Base-by-base conservation (phyloP, 2,113 vertebrate genomes). In the Excalfactoria chinensis region DNA sequence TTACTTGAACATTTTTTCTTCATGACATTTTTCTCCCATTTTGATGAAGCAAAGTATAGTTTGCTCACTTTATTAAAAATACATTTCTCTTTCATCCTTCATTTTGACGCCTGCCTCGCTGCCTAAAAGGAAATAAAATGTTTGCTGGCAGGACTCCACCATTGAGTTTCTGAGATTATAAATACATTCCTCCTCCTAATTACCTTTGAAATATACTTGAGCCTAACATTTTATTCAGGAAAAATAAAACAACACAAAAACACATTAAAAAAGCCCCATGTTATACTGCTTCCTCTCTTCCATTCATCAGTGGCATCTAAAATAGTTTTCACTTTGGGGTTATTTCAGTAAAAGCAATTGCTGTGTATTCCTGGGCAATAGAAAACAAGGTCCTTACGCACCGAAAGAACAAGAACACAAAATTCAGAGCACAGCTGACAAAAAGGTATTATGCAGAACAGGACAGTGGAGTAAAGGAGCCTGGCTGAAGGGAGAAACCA, bases 1-100 rank as follows among this genome's bases (percentile, higher is more conserved):
- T 97, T 96, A 96, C 93, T 91, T 91, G 86, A 40, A 56, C 94
- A 96, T 97, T 97, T 97, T 97, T 97, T 60, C 89, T 90, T 89
- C 48, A 3, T 97, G 95, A 97, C 51, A 55, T 44, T 91, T 96
- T 93, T 92, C 93, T 96, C 76, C 91, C 96, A 86, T 96, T 97
- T 96, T 97, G 97, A 96, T 97, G 93, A 97, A 97, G 88, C 58
- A 34, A 20, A 75, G 32, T 67, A 34, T 89, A 81, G 87, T 95
- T 96, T 92, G 81, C 84, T 93, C 81, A 62, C 87, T 95, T 93
- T 87, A 95, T 95, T 95, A 91, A 93, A 93, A 88, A 73, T 78
- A 64, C 49, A 77, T 84, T 90, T 84, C 73, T 90, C 55, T 93
- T 74, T 84, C 86, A 94, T 94, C 70, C 46, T 79, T 93, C 92